Evolutionary conservation across 2,797 vertebrate genomes (phyloP).

Genomic region (Macropus fuliginosus): DNA sequence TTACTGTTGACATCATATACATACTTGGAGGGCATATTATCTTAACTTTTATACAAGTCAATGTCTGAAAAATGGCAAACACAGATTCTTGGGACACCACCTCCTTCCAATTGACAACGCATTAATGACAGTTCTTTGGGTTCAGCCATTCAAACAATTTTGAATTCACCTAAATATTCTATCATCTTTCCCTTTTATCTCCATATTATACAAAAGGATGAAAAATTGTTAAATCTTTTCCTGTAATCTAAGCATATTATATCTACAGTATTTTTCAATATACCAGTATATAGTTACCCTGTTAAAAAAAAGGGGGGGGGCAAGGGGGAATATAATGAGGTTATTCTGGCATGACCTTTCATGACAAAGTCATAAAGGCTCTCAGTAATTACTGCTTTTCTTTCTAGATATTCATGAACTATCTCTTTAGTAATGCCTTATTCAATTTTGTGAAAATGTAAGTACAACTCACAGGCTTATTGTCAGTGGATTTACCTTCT

Average conservation of each 20-base stretch:
- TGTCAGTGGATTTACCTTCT: neutral
- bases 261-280: neutral
- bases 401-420: neutral
- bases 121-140: neutral
- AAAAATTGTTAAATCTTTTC: neutral
- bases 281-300: neutral
- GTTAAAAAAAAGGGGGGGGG: neutral
- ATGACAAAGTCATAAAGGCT: neutral
- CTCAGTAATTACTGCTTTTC: neutral
- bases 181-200: neutral
- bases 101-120: neutral
- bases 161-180: neutral
- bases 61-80: neutral
- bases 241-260: neutral
- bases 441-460: neutral
- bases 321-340: neutral
- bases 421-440: neutral
- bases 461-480: neutral
- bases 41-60: neutral
- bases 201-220: neutral
- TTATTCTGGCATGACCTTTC: neutral
- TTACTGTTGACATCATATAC: neutral
- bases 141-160: neutral
- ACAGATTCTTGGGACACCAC: neutral
- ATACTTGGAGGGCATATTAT: neutral